Evolutionary conservation across 2,797 vertebrate species (phyloP).

Genomic region (Apodemus agrarius): DNA sequence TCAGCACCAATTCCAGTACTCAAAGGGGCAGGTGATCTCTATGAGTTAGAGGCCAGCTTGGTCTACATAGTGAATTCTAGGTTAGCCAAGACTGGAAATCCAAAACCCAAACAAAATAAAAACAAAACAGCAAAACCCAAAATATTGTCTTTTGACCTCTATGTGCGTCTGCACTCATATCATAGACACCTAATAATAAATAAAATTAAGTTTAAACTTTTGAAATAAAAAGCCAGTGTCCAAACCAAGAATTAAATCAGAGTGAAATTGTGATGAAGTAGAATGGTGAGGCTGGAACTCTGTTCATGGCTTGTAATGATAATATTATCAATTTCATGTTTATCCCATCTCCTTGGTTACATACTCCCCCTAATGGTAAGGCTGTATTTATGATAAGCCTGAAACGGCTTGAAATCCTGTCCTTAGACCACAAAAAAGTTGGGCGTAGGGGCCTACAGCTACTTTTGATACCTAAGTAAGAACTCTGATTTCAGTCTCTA

Average conservation of each 20-base stretch:
- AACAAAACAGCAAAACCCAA: not conserved
- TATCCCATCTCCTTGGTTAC: not conserved
- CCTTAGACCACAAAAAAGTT: not conserved
- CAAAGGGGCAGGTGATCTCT: not conserved
- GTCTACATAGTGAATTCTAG: not conserved
- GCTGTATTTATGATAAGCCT: not conserved
- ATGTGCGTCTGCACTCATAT: not conserved
- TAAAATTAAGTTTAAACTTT: not conserved
- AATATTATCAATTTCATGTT: not conserved
- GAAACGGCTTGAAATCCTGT: not conserved
- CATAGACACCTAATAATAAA: not conserved
- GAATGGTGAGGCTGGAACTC: not conserved
- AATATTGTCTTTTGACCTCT: not conserved
- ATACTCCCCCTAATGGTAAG: not conserved
- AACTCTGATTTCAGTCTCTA: not conserved
- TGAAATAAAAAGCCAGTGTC: not conserved
- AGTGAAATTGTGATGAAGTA: not conserved
- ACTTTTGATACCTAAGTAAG: constrained; percentile 20
- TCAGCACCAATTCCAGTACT: not conserved
- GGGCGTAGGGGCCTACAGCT: not conserved
- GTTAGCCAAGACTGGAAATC: not conserved
- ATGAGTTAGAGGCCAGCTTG: not conserved
- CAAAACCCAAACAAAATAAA: not conserved
- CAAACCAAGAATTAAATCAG: not conserved
- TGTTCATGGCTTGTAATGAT: not conserved